A percentile compares a stretch with the other conserved stretches of the same genome.
These are phyloP conservation scores for Diarsia mendica DNA, from an alignment of 2,888 invertebrate species.

Conservation along the genomic window DNA sequence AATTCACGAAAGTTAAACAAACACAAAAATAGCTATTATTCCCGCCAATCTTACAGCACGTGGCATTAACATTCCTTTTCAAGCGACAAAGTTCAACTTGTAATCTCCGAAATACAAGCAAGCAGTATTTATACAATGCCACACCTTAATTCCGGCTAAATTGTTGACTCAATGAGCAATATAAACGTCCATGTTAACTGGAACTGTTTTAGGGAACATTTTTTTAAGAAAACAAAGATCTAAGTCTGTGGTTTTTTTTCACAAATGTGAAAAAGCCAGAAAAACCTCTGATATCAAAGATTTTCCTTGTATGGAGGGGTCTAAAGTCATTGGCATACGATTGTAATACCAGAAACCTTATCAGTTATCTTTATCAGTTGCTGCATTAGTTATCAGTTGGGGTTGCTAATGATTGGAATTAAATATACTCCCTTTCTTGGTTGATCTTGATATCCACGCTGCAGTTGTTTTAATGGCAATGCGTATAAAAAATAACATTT, in stretches of 20 bases:
- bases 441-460: not conserved
- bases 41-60: not conserved
- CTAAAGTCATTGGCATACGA: conserved; percentile 25
- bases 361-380: conserved; percentile 61
- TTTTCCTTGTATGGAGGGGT: conserved; percentile 26
- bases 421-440: conserved; percentile 20
- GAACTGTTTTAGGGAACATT: conserved; percentile 8
- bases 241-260: not conserved
- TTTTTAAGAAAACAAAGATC: not conserved
- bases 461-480: not conserved
- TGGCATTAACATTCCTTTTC: not conserved
- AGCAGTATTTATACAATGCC: conserved; percentile 36
- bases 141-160: conserved; percentile 48
- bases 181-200: not conserved
- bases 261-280: conserved; percentile 12
- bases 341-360: conserved; percentile 51
- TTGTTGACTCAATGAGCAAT: conserved; percentile 27
- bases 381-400: conserved; percentile 61
- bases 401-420: conserved; percentile 38
- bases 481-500: no score
- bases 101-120: conserved; percentile 14
- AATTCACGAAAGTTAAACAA: not conserved
- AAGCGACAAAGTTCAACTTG: conserved; percentile 9
- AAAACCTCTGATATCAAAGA: conserved; percentile 10
- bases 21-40: not conserved